These are phyloP conservation scores for Megaleporinus macrocephalus DNA, from an alignment of 2,113 vertebrate species.

Conservation along the genomic window DNA sequence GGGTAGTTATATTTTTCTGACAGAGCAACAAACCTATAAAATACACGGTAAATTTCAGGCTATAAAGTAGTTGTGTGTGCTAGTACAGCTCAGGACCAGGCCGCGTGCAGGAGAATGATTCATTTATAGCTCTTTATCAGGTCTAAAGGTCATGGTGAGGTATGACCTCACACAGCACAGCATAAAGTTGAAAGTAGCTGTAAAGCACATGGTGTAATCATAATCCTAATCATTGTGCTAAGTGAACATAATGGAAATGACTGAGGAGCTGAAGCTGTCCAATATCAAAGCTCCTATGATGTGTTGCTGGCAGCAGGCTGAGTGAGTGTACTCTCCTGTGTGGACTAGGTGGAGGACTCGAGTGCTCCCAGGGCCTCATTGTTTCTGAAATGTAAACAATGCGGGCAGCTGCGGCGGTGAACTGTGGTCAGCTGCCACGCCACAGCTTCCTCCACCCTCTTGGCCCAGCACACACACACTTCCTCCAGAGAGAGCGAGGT, in stretches of 20 bases:
- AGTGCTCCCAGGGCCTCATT: constrained; percentile 68
- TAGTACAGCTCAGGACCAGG: not conserved
- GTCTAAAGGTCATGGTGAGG: not conserved
- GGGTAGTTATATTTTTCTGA: too few relatives aligned
- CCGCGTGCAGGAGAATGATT: not conserved
- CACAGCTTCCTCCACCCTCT: constrained; percentile 71
- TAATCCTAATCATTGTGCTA: constrained; percentile 18
- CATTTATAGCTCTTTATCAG: not conserved
- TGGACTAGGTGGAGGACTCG: constrained; percentile 25
- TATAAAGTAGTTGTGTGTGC: not conserved
- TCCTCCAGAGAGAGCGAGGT: constrained; percentile 63
- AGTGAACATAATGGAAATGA: constrained; percentile 19
- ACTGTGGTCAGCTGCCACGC: constrained; percentile 64
- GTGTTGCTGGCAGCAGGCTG: constrained; percentile 35
- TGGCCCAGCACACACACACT: constrained; percentile 65
- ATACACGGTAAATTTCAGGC: too few relatives aligned
- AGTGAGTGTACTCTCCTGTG: constrained; percentile 2
- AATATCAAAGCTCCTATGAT: not conserved
- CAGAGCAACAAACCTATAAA: too few relatives aligned
- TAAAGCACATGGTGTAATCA: not conserved
- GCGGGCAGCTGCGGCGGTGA: constrained; percentile 66
- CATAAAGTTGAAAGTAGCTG: not conserved
- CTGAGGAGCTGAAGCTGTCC: not conserved
- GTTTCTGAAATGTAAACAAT: constrained; percentile 77
- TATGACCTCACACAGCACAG: not conserved